Percentiles rank a stretch among this genome's conserved stretches.
phyloP scores from a whole-genome alignment of 2,888 invertebrate species.

The Hydriomena furcata region DNA sequence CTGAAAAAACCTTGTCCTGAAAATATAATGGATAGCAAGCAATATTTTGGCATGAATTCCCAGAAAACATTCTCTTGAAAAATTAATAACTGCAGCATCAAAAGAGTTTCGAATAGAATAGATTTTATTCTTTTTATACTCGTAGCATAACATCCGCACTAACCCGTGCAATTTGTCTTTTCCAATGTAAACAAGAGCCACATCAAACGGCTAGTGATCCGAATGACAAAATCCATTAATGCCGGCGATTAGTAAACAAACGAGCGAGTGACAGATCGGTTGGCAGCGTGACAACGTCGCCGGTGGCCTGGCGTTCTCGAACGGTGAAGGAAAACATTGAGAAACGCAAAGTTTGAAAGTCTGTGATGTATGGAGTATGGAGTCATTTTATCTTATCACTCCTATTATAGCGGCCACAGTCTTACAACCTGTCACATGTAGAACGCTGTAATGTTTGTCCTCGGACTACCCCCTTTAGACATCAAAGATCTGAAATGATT shows the following conservation, averaged over 20 bases:
- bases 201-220: slow-evolving; percentile 67
- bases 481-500: too few species aligned
- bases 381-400: too few species aligned
- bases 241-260: slow-evolving; percentile 78
- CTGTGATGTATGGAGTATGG: too few species aligned
- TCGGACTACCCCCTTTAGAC: too few species aligned
- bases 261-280: slow-evolving; percentile 78
- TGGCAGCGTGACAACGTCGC: slow-evolving; percentile 72
- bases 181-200: slow-evolving; percentile 65
- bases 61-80: slow-evolving; percentile 4
- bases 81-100: slow-evolving; percentile 14
- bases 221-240: slow-evolving; percentile 82
- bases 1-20: too few species aligned
- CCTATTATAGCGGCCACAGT: too few species aligned
- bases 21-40: too few species aligned
- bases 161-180: slow-evolving; percentile 62
- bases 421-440: too few species aligned
- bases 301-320: slow-evolving; percentile 27
- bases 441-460: too few species aligned
- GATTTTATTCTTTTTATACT: slow-evolving; percentile 10
- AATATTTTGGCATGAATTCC: too few species aligned
- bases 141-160: slow-evolving; percentile 36
- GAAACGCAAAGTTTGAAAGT: neutral
- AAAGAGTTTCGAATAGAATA: slow-evolving; percentile 13
- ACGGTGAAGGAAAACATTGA: neutral